These are phyloP conservation scores for Rattus norvegicus DNA, from an alignment of 2,113 vertebrate species.

Conservation along the genomic window GRCr8 NC_086032.1:15218501-15219000, in stretches of 20 bases:
- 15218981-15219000: neutral
- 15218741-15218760: conserved; percentile 89
- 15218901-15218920: neutral
- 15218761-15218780: conserved; percentile 92
- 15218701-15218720: conserved; percentile 92
- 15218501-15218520: neutral
- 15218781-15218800: conserved; percentile 91
- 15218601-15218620: conserved; percentile 76
- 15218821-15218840: conserved; percentile 47
- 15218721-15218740: conserved; percentile 89
- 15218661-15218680: conserved; percentile 90
- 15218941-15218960: neutral
- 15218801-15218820: conserved; percentile 90
- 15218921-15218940: neutral
- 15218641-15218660: conserved; percentile 91
- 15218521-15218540: neutral
- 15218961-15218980: conserved; percentile 3
- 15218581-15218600: neutral
- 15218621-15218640: conserved; percentile 92
- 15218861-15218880: neutral
- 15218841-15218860: neutral
- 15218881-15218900: neutral
- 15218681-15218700: conserved; percentile 91
- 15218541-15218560: neutral
- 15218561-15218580: neutral